phyloP scores from a whole-genome alignment of 30 jellyfish, hydroid and myxozoan species.

The Hydractinia symbiolongicarpus region DNA sequence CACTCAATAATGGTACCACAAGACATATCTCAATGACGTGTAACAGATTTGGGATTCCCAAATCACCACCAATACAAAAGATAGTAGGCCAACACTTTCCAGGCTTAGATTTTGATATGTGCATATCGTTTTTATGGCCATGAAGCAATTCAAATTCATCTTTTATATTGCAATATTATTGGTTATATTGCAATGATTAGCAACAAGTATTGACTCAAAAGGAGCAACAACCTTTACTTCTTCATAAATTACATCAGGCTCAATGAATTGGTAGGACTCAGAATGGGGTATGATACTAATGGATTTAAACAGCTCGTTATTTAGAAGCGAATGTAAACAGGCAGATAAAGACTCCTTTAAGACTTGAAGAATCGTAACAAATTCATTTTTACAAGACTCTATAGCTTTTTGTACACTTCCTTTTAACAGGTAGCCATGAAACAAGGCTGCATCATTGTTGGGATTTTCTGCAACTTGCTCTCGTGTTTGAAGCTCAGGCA shows the following conservation, averaged over 20 bases:
- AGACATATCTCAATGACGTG: too few species aligned
- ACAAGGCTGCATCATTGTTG: neutral
- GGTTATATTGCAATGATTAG: too few species aligned
- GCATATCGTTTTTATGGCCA: too few species aligned
- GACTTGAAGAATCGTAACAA: neutral
- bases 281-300: neutral
- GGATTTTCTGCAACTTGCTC: neutral
- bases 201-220: too few species aligned
- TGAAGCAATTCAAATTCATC: too few species aligned
- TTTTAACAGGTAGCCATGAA: slow-evolving; percentile 2
- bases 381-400: neutral
- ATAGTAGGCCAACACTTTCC: too few species aligned
- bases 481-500: slow-evolving; percentile 8
- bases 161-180: too few species aligned
- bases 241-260: neutral
- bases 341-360: slow-evolving; percentile 1
- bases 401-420: neutral
- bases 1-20: too few species aligned
- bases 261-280: neutral
- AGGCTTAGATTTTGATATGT: too few species aligned
- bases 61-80: too few species aligned
- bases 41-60: too few species aligned
- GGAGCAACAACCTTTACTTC: too few species aligned
- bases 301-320: neutral
- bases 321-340: neutral